A percentile compares a stretch with the other conserved stretches of the same genome.
Evolutionary conservation across 2,888 invertebrate genomes (phyloP).

Genomic region (Rapana venosa): DNA sequence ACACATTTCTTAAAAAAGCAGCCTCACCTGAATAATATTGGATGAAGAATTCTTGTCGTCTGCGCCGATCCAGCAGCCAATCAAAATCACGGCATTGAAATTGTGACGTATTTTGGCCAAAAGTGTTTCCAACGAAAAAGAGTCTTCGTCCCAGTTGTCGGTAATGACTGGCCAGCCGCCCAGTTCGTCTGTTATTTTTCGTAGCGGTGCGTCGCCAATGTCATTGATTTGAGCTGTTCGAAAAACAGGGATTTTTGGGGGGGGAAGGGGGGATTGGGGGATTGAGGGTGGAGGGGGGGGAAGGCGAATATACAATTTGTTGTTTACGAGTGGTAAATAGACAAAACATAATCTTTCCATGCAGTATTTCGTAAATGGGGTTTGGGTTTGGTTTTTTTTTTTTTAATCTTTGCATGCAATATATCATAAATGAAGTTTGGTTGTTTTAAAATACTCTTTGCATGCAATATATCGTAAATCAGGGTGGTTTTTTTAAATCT

Average conservation of each 20-base stretch:
- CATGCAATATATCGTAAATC: too few relatives aligned
- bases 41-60: constrained; percentile 75
- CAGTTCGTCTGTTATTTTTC: constrained; percentile 82
- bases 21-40: constrained; percentile 72
- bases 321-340: too few relatives aligned
- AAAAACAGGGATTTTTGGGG: background rate
- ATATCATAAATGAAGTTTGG: too few relatives aligned
- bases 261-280: too few relatives aligned
- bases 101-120: constrained; percentile 63
- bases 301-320: too few relatives aligned
- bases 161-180: constrained; percentile 91
- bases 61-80: constrained; percentile 84
- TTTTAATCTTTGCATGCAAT: too few relatives aligned
- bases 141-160: constrained; percentile 82
- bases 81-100: constrained; percentile 85
- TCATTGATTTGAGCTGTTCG: constrained; percentile 85
- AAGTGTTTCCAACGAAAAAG: constrained; percentile 74
- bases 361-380: too few relatives aligned
- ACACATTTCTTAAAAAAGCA: background rate
- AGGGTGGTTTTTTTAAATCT: too few relatives aligned
- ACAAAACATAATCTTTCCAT: too few relatives aligned
- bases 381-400: too few relatives aligned
- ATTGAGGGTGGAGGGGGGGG: too few relatives aligned
- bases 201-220: constrained; percentile 85
- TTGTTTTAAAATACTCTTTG: too few relatives aligned